Base-by-base conservation (phyloP, 2,888 invertebrate species). In the Punctoribates punctum region DNA sequence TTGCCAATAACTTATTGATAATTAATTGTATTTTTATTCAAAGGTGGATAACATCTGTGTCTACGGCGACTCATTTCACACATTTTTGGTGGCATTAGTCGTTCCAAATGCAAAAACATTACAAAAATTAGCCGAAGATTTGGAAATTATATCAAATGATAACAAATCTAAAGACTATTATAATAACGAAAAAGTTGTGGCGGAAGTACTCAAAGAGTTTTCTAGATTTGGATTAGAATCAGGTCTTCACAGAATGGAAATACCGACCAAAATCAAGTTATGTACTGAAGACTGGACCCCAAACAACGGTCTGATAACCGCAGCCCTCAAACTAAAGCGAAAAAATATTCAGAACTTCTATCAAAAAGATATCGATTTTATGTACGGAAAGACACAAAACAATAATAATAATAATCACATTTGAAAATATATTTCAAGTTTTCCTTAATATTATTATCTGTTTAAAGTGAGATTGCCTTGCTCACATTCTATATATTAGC, bases 1-100 rank as follows among this genome's bases (percentile, higher is more conserved):
- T n/a, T n/a, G n/a, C n/a, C n/a, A n/a, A n/a, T n/a, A n/a, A n/a
- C n/a, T n/a, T n/a, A n/a, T n/a, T n/a, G n/a, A n/a, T n/a, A n/a
- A n/a, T n/a, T n/a, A n/a, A n/a, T n/a, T n/a, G n/a, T 93, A 83
- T 86, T 98, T 81, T 95, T 96, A 85, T 57, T 91, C 96, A 9
- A 85, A 95, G 46, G 92, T 99, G 73, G 98, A 99, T 84, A 98
- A 98, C 85, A 92, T 98, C 83, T 99, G 98, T 85, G 92, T 98
- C 73, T 96, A 96, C 85, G 99, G 96, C 15, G 95, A 97, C 86
- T 88, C 92, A 60, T 88, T 89, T 78, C 91, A 93, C 85, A 88
- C 89, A 81, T 92, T 89, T 85, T 91, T 93, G 8, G 94, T 96
- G 78, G 96, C 95, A 74, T 87, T 99, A 77, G 88, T 99, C 74